A percentile compares a stretch with the other conserved stretches of the same genome.
Evolutionary conservation across 2,113 vertebrate species (phyloP).

Genomic region (Orientallactaga bullata): DNA sequence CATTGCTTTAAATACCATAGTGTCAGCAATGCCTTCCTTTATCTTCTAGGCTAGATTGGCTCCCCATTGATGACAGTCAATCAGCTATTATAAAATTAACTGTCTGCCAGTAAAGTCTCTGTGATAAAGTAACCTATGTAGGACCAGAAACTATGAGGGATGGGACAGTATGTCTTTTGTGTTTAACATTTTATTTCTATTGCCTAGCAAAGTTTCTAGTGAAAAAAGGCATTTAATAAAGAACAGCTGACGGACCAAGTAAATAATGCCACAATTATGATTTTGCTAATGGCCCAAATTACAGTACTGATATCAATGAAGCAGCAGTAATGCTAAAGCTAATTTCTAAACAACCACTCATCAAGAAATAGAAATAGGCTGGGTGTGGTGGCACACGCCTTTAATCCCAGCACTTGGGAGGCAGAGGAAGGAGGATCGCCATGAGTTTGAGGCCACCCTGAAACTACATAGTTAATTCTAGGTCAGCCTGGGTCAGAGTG

Average conservation of each 20-base stretch:
- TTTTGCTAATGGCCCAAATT: conserved; percentile 50
- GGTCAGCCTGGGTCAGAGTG: no score
- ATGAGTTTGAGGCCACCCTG: no score
- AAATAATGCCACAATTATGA: not conserved
- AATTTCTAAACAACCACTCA: conserved; percentile 33
- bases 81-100: not conserved
- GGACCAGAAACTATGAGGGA: not conserved
- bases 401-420: no score
- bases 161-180: not conserved
- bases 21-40: not conserved
- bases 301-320: conserved; percentile 20
- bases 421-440: no score
- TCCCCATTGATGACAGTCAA: not conserved
- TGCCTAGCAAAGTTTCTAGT: not conserved
- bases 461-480: no score
- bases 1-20: not conserved
- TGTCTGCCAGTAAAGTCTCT: not conserved
- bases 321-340: not conserved
- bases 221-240: not conserved
- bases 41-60: not conserved
- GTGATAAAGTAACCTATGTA: not conserved
- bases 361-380: not conserved
- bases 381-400: no score
- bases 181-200: not conserved
- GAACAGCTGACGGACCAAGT: not conserved